Evolutionary conservation across 2,113 vertebrate species (phyloP).

Genomic region (Polypterus senegalus): DNA sequence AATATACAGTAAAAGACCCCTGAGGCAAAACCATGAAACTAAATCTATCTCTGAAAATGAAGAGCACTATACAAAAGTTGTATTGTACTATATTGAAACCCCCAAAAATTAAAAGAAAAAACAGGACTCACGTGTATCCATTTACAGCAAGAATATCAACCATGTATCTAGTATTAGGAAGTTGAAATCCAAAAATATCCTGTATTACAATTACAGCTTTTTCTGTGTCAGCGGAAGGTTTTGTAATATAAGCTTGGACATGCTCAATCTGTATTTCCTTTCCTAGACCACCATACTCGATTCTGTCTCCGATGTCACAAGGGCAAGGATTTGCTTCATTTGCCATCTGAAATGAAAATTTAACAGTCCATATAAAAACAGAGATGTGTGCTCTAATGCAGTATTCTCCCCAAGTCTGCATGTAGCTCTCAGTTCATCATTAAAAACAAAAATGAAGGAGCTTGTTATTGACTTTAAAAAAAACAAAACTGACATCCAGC

Average conservation of each 20-base stretch:
- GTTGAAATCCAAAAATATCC: constrained; percentile 78
- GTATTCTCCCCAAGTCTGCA: no score
- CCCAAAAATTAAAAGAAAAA: not conserved
- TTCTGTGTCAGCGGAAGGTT: constrained; percentile 44
- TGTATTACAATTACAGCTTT: constrained; percentile 76
- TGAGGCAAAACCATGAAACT: no score
- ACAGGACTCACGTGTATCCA: constrained; percentile 64
- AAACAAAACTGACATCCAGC: no score
- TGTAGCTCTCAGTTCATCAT: no score
- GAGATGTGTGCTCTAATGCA: no score
- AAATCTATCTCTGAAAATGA: no score
- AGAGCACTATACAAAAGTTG: no score
- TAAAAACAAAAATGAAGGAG: no score
- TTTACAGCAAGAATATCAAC: constrained; percentile 71
- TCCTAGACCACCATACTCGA: constrained; percentile 63
- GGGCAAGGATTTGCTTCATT: constrained; percentile 69
- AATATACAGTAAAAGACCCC: no score
- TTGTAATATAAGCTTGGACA: constrained; percentile 64
- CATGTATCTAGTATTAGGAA: constrained; percentile 82
- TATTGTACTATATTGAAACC: not conserved
- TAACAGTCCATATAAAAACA: not conserved
- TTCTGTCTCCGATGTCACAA: constrained; percentile 63
- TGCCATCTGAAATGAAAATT: constrained; percentile 53
- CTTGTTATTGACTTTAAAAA: no score
- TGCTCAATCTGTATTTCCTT: constrained; percentile 70